Base-by-base conservation (phyloP, 2,797 vertebrate species). In the Bucorvus abyssinicus region DNA sequence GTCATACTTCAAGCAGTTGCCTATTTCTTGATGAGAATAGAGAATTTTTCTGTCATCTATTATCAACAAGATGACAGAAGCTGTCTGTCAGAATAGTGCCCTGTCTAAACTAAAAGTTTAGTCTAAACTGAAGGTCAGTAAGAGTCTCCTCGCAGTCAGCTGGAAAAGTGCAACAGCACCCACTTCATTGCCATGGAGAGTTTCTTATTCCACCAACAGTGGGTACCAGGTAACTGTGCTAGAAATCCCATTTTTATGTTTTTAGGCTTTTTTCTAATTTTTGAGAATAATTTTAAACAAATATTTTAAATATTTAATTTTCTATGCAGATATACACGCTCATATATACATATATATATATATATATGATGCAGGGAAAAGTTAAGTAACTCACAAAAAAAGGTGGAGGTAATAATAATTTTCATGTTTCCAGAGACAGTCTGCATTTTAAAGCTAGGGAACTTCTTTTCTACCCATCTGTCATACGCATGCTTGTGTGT, bases 401-500 rank as follows among this genome's bases (percentile, higher is more conserved):
- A n/a, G 9, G 11, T 57, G n/a, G 47, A 14, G 4, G 6, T 32
- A 69, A 74, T 32, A 36, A 34, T 19, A 29, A 15, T 45, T 44
- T 71, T 56, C 19, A 5, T 84, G 47, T 83, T 70, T 59, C 30
- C 34, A 42, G 49, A 30, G 13, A 8, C 7, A 30, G 3, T 67
- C 29, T 74, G 85, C 3, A 63, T 85, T 93, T 85, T 74, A 53
- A 79, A 75, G 12, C 15, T 49, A 40, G 7, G 14, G 67, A 68
- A 34, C 4, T 50, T 77, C 9, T 87, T 83, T 91, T 88, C 71
- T 44, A 38, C 47, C 50, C 18, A 8, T 32, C 34, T 80, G 1
- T 80, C 9, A 1, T 40, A 7, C 20, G 3, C 0, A 0, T 57
- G 10, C 45, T 57, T 71, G 19, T 47, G 22, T 19, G 45, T 47